phyloP scores from a whole-genome alignment of 1,140 invertebrate genomes.

The Cotesia typhae region DNA sequence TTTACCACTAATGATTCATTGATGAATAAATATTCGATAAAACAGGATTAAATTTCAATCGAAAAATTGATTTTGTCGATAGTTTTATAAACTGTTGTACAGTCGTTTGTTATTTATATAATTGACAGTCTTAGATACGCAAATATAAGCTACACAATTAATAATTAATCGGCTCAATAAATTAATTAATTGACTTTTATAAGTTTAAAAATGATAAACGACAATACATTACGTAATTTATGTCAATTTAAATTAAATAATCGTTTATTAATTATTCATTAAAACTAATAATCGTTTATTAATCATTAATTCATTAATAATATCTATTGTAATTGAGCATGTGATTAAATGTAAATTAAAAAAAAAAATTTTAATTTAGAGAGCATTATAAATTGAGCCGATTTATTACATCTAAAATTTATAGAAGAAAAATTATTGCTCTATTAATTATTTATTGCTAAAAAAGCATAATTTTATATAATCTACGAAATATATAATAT shows the following conservation, averaged over 20 bases:
- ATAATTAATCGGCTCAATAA: not conserved
- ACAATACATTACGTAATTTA: too few relatives aligned
- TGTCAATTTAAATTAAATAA: not conserved
- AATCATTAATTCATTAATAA: not conserved
- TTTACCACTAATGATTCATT: not conserved
- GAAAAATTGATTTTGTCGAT: conserved; percentile 7
- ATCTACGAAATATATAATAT: too few relatives aligned
- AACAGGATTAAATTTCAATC: not conserved
- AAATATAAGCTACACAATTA: conserved; percentile 19
- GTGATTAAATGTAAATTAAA: not conserved
- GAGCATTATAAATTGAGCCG: not conserved
- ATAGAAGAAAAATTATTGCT: conserved; percentile 1
- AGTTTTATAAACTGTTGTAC: conserved; percentile 9
- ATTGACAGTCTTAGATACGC: conserved; percentile 34
- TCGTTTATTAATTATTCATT: not conserved
- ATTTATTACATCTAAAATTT: not conserved
- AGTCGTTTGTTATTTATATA: conserved; percentile 22
- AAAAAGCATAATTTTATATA: too few relatives aligned
- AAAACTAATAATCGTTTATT: not conserved
- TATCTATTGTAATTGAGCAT: not conserved
- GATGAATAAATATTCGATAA: not conserved
- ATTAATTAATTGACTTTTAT: not conserved
- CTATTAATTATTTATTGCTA: not conserved
- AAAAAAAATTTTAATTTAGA: not conserved
- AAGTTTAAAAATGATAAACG: conserved; percentile 20